Percentiles rank a stretch among this genome's conserved stretches.
phyloP scores from a whole-genome alignment of 2,113 vertebrate genomes.

The Odontophorus gujanensis region DNA sequence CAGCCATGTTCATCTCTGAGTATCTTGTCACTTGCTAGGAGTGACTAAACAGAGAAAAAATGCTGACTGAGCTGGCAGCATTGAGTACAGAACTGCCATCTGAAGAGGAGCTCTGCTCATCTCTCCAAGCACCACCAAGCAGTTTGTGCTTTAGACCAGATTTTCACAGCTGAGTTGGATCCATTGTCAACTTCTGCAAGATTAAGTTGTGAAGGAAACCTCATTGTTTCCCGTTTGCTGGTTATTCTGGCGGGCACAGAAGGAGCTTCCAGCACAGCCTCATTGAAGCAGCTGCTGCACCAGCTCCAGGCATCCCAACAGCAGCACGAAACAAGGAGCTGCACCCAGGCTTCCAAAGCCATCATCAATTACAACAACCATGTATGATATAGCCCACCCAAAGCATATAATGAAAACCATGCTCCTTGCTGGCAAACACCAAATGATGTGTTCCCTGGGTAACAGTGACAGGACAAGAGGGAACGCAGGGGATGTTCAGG shows the following conservation, averaged over 20 bases:
- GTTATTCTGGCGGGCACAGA: not conserved
- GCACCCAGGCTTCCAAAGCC: not conserved
- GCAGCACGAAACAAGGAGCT: not conserved
- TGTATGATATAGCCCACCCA: not conserved
- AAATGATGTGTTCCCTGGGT: not conserved
- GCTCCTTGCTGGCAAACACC: not conserved
- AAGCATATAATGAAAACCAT: not conserved
- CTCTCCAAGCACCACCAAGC: not conserved
- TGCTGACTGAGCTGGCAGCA: accelerated
- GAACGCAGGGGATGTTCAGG: not conserved
- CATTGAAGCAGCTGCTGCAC: not conserved
- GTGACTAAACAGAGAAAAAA: not conserved
- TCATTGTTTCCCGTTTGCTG: not conserved
- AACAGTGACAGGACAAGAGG: not conserved
- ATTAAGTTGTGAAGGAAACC: not conserved
- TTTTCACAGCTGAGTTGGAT: not conserved
- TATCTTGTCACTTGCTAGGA: not conserved
- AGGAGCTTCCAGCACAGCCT: not conserved
- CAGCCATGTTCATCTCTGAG: not conserved
- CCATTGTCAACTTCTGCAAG: not conserved
- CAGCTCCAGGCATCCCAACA: not conserved
- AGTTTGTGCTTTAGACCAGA: not conserved
- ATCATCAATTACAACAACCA: accelerated
- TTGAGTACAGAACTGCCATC: not conserved
- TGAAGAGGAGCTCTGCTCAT: not conserved